A percentile compares a stretch with the other conserved stretches of the same genome.
These are phyloP conservation scores for Syrrhaptes paradoxus DNA, from an alignment of 2,113 vertebrate genomes.

Conservation along the genomic window DNA sequence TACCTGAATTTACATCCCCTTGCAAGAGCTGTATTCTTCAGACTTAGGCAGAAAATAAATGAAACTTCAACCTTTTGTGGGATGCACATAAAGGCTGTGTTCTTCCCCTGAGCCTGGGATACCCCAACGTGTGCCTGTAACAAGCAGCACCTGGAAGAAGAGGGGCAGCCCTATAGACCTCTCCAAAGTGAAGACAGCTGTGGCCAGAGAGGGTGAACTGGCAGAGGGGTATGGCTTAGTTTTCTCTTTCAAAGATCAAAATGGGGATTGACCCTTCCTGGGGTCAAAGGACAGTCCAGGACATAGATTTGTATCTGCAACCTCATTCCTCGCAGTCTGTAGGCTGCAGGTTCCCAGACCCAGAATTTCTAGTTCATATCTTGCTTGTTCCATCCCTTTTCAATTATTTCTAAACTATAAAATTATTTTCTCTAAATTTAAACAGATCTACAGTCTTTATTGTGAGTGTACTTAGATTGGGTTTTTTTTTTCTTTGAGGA, in stretches of 20 bases:
- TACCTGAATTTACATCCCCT: not conserved
- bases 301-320: not conserved
- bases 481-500: not conserved
- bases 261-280: not conserved
- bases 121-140: not conserved
- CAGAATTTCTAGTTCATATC: not conserved
- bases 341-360: not conserved
- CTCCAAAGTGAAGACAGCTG: not conserved
- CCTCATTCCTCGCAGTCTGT: not conserved
- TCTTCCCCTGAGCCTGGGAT: not conserved
- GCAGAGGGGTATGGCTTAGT: not conserved
- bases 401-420: not conserved
- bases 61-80: not conserved
- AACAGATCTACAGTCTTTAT: not conserved
- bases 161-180: not conserved
- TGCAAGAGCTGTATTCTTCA: not conserved
- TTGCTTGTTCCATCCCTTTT: not conserved
- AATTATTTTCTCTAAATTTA: not conserved
- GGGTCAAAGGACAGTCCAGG: not conserved
- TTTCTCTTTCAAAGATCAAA: not conserved
- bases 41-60: not conserved
- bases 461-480: not conserved
- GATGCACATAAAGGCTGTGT: not conserved
- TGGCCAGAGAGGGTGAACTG: not conserved
- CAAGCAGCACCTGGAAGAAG: accelerated